phyloP scores from a whole-genome alignment of 2,797 vertebrate genomes.

The Pangasius sanitwongsei region DNA sequence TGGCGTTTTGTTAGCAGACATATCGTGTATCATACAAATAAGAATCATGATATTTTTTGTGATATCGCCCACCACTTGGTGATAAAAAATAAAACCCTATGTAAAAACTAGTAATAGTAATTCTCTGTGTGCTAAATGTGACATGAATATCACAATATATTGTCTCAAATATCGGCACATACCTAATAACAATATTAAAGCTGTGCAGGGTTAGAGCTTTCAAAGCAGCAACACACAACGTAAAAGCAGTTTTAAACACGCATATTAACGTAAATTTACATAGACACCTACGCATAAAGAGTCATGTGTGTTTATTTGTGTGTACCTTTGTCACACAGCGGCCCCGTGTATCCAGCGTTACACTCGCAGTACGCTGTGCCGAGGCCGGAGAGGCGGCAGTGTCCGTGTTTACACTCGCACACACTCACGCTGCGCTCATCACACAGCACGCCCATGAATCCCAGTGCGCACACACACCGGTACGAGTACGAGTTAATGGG shows the following conservation, averaged over 20 bases:
- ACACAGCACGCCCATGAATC: slow-evolving; percentile 90
- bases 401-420: slow-evolving; percentile 91
- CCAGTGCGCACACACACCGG: slow-evolving; percentile 90
- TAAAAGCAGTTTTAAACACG: background rate
- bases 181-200: background rate
- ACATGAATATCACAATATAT: background rate
- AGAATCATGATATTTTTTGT: background rate
- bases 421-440: slow-evolving; percentile 73
- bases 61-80: background rate
- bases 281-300: background rate
- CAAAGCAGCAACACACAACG: slow-evolving; percentile 19
- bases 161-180: slow-evolving; percentile 12
- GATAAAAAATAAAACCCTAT: too few species aligned
- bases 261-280: background rate
- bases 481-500: slow-evolving; percentile 98
- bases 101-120: background rate
- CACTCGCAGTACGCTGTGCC: slow-evolving; percentile 96
- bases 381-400: slow-evolving; percentile 90
- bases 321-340: slow-evolving; percentile 92
- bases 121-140: background rate
- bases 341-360: slow-evolving; percentile 91
- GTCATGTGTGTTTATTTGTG: background rate
- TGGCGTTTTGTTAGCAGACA: too few species aligned
- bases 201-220: slow-evolving; percentile 27
- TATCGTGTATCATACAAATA: background rate